These are phyloP conservation scores for Dicyrtoma fusca DNA, from an alignment of 2,888 invertebrate genomes.

Conservation along the genomic window DNA sequence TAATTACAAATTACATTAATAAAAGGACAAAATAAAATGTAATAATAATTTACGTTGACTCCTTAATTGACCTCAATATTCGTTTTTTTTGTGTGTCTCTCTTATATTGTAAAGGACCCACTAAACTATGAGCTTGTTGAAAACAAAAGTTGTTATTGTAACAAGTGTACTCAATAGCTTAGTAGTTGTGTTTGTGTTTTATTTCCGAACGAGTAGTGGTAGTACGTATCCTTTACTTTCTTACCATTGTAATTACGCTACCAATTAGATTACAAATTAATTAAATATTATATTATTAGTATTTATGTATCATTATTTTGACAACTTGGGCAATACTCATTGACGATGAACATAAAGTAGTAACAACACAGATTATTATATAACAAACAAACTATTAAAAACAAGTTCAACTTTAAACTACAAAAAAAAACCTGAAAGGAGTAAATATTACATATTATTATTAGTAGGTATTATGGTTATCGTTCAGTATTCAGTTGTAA, in stretches of 20 bases:
- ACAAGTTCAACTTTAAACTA: background rate
- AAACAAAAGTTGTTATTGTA: no score
- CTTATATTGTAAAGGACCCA: background rate
- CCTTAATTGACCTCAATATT: background rate
- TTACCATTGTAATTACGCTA: no score
- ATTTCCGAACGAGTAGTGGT: no score
- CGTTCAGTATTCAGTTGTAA: no score
- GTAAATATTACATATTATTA: no score
- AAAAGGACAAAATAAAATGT: background rate
- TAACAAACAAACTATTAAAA: background rate
- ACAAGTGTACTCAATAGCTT: no score
- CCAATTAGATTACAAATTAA: background rate
- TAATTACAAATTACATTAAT: no score
- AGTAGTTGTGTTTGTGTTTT: no score
- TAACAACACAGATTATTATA: background rate
- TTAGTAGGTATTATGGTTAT: no score
- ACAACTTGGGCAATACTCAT: conserved; percentile 30
- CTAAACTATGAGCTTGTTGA: background rate
- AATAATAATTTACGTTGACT: conserved; percentile 15
- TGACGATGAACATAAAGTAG: no score
- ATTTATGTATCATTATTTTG: conserved; percentile 3
- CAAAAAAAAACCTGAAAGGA: background rate
- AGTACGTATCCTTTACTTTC: no score
- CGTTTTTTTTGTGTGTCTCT: background rate
- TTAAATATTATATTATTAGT: background rate